Base-by-base conservation (phyloP, 1,140 invertebrate genomes). In the Lepidurus packardi region DNA sequence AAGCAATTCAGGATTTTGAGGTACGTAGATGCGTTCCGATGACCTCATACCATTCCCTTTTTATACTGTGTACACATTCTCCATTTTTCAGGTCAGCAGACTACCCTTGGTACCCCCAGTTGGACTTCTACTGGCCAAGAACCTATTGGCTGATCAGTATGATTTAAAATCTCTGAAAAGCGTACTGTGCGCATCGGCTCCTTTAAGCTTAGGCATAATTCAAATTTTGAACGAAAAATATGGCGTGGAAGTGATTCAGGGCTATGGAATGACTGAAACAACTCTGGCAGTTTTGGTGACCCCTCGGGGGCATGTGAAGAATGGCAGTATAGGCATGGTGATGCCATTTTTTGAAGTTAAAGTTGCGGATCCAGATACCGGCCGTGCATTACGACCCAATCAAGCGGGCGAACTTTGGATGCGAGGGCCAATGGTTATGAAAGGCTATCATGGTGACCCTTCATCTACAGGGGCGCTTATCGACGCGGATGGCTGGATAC, bases 381-480 rank as follows among this genome's bases (percentile, higher is more conserved):
- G 89, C 9, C 84, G 89, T 81, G 81, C 84, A 21, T 81, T 92
- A 24, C 90, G 90, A 0, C 85, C 90, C 0, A 84, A 88, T 53
- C 80, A 88, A 80, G 83, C 85, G 74, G 92, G 92, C 11, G 92
- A 94, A 83, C 82, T 94, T 7, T 93, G 89, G 82, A 87, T 92
- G 24, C 90, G 90, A 82, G 90, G 91, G 9, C 87, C 87, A 41
- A 82, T 88, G 78, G 82, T 82, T 74, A 85, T 83, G 84, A 85
- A 85, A 77, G 88, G 87, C 16, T 88, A 88, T 81, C 83, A 84
- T 75, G 85, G 86, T 25, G 87, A 89, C 77, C 78, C 81, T 7
- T 80, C 86, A 74, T 86, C 85, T 7, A 88, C 87, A 0, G 79
- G 80, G 11, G 85, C 85, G 53, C 86, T 82, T 13, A 86, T 90